These are phyloP conservation scores for Pasiphila rectangulata DNA, from an alignment of 2,888 invertebrate genomes.

Conservation along the genomic window DNA sequence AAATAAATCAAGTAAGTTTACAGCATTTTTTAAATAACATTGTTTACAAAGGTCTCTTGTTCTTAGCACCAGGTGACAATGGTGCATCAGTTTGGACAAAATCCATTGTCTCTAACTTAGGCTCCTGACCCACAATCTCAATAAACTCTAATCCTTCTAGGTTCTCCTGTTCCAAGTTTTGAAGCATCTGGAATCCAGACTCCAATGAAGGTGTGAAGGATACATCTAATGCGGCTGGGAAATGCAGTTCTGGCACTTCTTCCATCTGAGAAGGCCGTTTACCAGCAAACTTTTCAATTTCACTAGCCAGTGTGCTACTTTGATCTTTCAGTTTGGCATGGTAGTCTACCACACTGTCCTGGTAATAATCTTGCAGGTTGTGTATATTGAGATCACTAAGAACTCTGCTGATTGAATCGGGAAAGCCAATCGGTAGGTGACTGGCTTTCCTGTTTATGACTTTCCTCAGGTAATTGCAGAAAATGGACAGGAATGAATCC, in stretches of 20 bases:
- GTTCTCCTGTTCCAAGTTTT: constrained; percentile 83
- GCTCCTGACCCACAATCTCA: constrained; percentile 66
- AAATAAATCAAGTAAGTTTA: constrained; percentile 15
- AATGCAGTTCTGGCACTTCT: constrained; percentile 78
- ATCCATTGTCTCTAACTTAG: constrained; percentile 70
- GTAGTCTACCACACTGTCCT: constrained; percentile 63
- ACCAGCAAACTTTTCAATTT: constrained; percentile 60
- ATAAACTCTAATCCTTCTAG: constrained; percentile 67
- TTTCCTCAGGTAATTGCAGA: constrained; percentile 67
- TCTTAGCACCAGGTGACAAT: constrained; percentile 67
- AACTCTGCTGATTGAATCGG: constrained; percentile 73
- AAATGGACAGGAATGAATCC: constrained; percentile 66
- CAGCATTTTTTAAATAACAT: constrained; percentile 23
- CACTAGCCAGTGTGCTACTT: constrained; percentile 53
- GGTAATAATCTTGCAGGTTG: constrained; percentile 67
- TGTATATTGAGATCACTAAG: constrained; percentile 69
- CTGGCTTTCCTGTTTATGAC: constrained; percentile 69
- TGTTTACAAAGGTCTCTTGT: constrained; percentile 60
- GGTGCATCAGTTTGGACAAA: constrained; percentile 63
- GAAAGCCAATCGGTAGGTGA: constrained; percentile 64
- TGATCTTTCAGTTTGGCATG: constrained; percentile 60
- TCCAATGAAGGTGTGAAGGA: constrained; percentile 81
- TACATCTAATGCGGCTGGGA: constrained; percentile 74
- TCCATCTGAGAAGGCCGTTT: constrained; percentile 67
- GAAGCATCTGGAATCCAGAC: constrained; percentile 84